A percentile compares a stretch with the other conserved stretches of the same genome.
Evolutionary conservation across 2,888 invertebrate species (phyloP).

Genomic region (Coenonympha arcania): DNA sequence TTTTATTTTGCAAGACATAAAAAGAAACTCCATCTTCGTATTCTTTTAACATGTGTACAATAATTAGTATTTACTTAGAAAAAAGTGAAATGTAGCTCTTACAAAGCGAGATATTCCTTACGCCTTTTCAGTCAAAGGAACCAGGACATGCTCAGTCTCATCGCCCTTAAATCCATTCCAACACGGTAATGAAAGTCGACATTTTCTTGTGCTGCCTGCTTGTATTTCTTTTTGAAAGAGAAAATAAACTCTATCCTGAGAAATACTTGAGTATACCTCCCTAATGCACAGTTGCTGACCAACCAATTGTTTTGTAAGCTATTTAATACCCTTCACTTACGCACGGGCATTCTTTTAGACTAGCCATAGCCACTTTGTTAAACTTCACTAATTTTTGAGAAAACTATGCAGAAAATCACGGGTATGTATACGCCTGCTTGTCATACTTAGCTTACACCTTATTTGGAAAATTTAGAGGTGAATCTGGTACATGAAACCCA

Average conservation of each 20-base stretch:
- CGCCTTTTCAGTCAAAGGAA: neutral
- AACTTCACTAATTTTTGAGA: too few relatives aligned
- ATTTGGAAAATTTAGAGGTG: too few relatives aligned
- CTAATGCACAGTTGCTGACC: neutral
- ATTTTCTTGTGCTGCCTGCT: conserved; percentile 12
- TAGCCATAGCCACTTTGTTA: too few relatives aligned
- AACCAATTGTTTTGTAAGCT: too few relatives aligned
- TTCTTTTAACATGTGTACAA: neutral
- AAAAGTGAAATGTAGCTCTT: neutral
- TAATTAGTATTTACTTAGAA: neutral
- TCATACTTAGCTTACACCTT: too few relatives aligned
- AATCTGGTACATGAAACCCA: too few relatives aligned
- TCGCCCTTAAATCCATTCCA: conserved; percentile 14
- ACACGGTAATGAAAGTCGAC: conserved; percentile 16
- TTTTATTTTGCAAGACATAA: neutral
- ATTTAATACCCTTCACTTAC: too few relatives aligned
- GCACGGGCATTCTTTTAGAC: too few relatives aligned
- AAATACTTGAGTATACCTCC: conserved; percentile 7
- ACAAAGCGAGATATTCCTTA: neutral
- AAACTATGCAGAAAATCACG: too few relatives aligned
- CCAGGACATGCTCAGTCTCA: conserved; percentile 6
- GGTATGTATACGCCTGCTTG: too few relatives aligned
- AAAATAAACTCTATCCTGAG: conserved; percentile 6
- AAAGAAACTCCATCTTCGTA: too few relatives aligned
- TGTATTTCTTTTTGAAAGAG: conserved; percentile 16